Conservation (phyloP, 1,140 invertebrate species). For the Hydropsyche tenuis region DNA sequence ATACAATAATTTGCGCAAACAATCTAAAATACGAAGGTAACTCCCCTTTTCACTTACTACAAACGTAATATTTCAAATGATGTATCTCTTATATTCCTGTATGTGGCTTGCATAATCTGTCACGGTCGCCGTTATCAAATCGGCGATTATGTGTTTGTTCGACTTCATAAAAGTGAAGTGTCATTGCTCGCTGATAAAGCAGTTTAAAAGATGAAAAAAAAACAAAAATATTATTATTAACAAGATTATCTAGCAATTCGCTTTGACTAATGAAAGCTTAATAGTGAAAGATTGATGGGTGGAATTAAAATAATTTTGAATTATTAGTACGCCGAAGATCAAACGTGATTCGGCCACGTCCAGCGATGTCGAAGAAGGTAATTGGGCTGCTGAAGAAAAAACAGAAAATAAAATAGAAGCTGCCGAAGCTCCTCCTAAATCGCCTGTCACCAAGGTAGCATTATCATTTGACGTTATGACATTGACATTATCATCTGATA, state of each 20-base stretch:
- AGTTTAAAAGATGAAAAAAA: background rate
- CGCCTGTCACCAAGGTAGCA: conserved; percentile 33
- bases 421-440: conserved; percentile 57
- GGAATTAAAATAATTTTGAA: conserved; percentile 38
- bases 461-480: background rate
- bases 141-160: no score
- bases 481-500: no score
- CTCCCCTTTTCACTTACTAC: background rate
- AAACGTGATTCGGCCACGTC: conserved; percentile 60
- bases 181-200: background rate
- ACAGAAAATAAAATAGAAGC: conserved; percentile 56
- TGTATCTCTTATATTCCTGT: background rate
- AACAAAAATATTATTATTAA: no score
- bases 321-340: conserved; percentile 56
- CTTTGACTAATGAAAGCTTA: no score
- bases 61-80: conserved; percentile 3
- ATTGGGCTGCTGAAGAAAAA: conserved; percentile 59
- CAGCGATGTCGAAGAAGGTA: conserved; percentile 58
- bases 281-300: no score
- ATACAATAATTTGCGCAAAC: background rate
- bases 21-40: conserved; percentile 34
- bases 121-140: no score
- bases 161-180: background rate
- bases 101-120: no score
- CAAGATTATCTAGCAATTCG: no score